Percentiles rank a stretch among this genome's conserved stretches.
Conservation (phyloP, 2,113 vertebrate species). For the Burhinus bistriatus region DNA sequence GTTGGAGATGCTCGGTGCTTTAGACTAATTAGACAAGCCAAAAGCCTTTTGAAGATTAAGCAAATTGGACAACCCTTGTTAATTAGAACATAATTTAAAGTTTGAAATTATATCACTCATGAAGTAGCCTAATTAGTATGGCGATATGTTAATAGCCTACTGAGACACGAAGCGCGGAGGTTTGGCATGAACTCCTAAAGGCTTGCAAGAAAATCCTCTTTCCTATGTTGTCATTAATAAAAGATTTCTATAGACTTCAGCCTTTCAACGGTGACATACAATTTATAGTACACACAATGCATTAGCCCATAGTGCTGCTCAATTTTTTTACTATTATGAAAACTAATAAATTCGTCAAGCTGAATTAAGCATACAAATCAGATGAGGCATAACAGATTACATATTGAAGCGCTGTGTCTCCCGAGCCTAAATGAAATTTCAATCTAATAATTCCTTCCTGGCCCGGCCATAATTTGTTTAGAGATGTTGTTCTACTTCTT, state of each 20-base stretch:
- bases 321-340: conserved; percentile 81
- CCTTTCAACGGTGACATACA: conserved; percentile 79
- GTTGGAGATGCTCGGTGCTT: conserved; percentile 73
- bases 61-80: conserved; percentile 89
- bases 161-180: conserved; percentile 73
- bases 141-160: conserved; percentile 87
- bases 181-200: conserved; percentile 79
- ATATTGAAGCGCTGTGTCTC: conserved; percentile 84
- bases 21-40: conserved; percentile 81
- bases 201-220: conserved; percentile 75
- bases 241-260: conserved; percentile 82
- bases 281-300: conserved; percentile 82
- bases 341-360: conserved; percentile 88
- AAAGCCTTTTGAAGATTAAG: conserved; percentile 83
- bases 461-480: conserved; percentile 84
- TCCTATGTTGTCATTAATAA: conserved; percentile 83
- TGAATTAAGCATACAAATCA: conserved; percentile 87
- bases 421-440: conserved; percentile 89
- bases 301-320: conserved; percentile 76
- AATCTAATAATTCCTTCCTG: conserved; percentile 86
- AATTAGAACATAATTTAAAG: conserved; percentile 92
- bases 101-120: conserved; percentile 90
- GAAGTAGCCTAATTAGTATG: conserved; percentile 87
- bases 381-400: conserved; percentile 83
- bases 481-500: conserved; percentile 85